phyloP scores from a whole-genome alignment of 2,888 invertebrate species.

The Emmelina monodactyla region DNA sequence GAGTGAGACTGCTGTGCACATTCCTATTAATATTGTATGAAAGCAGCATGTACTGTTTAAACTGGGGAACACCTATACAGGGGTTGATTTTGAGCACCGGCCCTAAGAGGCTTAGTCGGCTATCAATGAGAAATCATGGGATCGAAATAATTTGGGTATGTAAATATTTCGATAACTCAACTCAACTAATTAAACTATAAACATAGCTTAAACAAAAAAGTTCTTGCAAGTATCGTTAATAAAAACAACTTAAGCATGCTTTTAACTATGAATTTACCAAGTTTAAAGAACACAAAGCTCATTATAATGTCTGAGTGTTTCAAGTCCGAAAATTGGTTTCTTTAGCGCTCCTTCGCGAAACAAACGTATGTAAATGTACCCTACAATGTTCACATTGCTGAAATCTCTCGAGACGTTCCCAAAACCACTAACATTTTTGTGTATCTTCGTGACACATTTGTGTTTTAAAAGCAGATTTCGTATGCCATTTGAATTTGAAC shows the following conservation, averaged over 20 bases:
- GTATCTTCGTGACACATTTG: slow-evolving; percentile 17
- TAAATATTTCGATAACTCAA: too few relatives aligned
- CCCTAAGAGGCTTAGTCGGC: background rate
- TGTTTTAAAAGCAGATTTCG: too few relatives aligned
- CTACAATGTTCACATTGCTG: background rate
- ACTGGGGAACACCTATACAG: slow-evolving; percentile 24
- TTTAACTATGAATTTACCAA: too few relatives aligned
- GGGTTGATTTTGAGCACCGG: slow-evolving; percentile 13
- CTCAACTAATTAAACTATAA: too few relatives aligned
- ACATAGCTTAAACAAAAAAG: too few relatives aligned
- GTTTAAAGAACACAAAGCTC: slow-evolving; percentile 24
- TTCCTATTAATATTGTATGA: slow-evolving; percentile 57
- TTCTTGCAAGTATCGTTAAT: too few relatives aligned
- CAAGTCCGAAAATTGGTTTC: slow-evolving; percentile 32
- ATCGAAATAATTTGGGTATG: too few relatives aligned
- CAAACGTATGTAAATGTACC: slow-evolving; percentile 20
- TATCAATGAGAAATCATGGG: too few relatives aligned
- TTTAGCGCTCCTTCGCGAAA: slow-evolving; percentile 33
- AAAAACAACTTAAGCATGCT: too few relatives aligned
- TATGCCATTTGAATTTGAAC: too few relatives aligned
- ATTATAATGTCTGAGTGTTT: slow-evolving; percentile 50
- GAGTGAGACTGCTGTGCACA: slow-evolving; percentile 31
- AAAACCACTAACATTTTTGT: slow-evolving; percentile 18
- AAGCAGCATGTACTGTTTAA: slow-evolving; percentile 49
- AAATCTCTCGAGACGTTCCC: background rate